phyloP scores from a whole-genome alignment of 2,888 invertebrate species.

The Tortricodes alternella region DNA sequence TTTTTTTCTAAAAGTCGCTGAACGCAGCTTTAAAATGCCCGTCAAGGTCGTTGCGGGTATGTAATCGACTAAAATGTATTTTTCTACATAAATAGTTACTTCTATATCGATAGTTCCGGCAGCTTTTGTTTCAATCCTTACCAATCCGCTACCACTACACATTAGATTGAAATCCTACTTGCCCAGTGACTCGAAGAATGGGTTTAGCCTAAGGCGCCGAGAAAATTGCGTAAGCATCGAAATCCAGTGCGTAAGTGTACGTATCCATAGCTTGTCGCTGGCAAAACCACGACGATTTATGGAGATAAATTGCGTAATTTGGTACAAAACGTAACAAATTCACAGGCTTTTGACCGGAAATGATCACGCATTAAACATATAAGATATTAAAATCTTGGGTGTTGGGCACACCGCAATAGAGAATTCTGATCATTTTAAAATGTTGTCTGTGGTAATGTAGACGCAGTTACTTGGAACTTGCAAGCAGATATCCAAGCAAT shows the following conservation, averaged over 20 bases:
- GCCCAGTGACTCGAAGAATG: constrained; percentile 20
- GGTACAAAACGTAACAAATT: constrained; percentile 18
- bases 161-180: constrained; percentile 23
- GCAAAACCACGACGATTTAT: constrained; percentile 29
- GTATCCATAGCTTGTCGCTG: constrained; percentile 19
- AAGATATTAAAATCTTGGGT: background rate
- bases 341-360: constrained; percentile 8
- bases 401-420: no score
- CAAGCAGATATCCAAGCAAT: no score
- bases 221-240: constrained; percentile 25
- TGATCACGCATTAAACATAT: no score
- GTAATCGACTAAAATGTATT: no score
- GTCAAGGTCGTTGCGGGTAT: no score
- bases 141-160: background rate
- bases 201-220: constrained; percentile 12
- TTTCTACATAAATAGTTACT: no score
- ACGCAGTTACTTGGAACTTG: no score
- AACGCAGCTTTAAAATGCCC: no score
- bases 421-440: no score
- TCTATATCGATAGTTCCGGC: background rate
- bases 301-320: constrained; percentile 25
- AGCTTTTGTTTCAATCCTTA: constrained; percentile 3
- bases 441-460: no score
- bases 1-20: no score
- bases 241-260: constrained; percentile 17